Evolutionary conservation across 2,888 invertebrate genomes (phyloP).

Genomic region (Cataglyphis cursor): DNA sequence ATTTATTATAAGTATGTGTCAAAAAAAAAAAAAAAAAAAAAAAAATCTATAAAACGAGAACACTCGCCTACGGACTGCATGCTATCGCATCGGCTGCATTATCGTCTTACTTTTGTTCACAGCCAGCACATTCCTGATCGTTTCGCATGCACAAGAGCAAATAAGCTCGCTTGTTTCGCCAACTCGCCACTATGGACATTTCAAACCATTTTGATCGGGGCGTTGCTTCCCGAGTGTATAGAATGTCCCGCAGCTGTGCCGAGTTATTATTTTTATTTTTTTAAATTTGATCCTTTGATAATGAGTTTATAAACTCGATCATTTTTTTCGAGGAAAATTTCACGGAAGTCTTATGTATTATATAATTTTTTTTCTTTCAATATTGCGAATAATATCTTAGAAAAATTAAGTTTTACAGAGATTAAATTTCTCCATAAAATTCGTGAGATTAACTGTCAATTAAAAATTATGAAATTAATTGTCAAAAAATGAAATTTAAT

Average conservation of each 20-base stretch:
- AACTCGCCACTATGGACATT: constrained; percentile 43
- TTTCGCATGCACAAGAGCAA: constrained; percentile 59
- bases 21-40: constrained; percentile 30
- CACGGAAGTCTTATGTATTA: neutral
- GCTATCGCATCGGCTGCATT: constrained; percentile 60
- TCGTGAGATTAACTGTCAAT: neutral
- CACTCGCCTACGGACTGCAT: constrained; percentile 59
- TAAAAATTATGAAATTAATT: constrained; percentile 6
- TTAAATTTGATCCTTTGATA: neutral
- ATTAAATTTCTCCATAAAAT: neutral
- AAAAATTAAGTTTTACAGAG: neutral
- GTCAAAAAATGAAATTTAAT: neutral
- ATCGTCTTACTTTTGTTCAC: constrained; percentile 64
- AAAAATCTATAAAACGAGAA: constrained; percentile 57
- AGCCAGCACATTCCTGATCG: constrained; percentile 63
- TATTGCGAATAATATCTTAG: neutral
- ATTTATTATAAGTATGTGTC: constrained; percentile 38
- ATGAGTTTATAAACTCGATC: neutral
- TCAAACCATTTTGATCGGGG: constrained; percentile 26
- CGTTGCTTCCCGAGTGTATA: constrained; percentile 15
- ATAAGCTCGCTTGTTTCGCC: constrained; percentile 55
- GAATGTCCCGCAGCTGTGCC: constrained; percentile 13
- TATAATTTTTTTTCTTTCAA: neutral
- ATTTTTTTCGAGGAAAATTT: neutral
- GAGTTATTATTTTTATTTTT: neutral